phyloP scores from a whole-genome alignment of 1,140 invertebrate genomes.

The Telenomus remus region DNA sequence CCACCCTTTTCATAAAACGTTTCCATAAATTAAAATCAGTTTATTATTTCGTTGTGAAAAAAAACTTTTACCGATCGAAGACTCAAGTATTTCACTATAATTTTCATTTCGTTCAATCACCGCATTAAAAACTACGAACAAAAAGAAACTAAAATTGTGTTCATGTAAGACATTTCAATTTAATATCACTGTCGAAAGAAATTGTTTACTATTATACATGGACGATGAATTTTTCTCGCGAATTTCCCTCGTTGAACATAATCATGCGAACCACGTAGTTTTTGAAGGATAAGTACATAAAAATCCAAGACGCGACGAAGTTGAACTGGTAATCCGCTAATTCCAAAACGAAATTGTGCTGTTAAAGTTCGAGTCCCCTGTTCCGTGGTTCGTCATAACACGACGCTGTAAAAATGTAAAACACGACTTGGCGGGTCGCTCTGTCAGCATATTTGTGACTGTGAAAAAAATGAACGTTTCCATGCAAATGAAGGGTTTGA shows the following conservation, averaged over 20 bases:
- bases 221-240: too few relatives aligned
- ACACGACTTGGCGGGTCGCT: conserved; percentile 62
- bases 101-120: background rate
- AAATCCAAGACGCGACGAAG: background rate
- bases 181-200: too few relatives aligned
- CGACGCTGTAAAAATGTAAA: conserved; percentile 68
- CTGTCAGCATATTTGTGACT: conserved; percentile 69
- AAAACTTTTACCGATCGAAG: conserved; percentile 23
- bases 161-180: too few relatives aligned
- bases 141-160: too few relatives aligned
- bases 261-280: too few relatives aligned
- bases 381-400: conserved; percentile 44
- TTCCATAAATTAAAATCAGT: conserved; percentile 71
- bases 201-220: too few relatives aligned
- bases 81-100: conserved; percentile 61
- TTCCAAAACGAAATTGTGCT: conserved; percentile 32
- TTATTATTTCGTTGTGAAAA: conserved; percentile 22
- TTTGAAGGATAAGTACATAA: too few relatives aligned
- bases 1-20: conserved; percentile 71
- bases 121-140: too few relatives aligned
- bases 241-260: too few relatives aligned
- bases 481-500: conserved; percentile 73
- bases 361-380: conserved; percentile 22
- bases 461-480: conserved; percentile 68
- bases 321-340: conserved; percentile 23